Conservation (phyloP, 2,888 invertebrate species). For the Fissipunctia ypsillon region DNA sequence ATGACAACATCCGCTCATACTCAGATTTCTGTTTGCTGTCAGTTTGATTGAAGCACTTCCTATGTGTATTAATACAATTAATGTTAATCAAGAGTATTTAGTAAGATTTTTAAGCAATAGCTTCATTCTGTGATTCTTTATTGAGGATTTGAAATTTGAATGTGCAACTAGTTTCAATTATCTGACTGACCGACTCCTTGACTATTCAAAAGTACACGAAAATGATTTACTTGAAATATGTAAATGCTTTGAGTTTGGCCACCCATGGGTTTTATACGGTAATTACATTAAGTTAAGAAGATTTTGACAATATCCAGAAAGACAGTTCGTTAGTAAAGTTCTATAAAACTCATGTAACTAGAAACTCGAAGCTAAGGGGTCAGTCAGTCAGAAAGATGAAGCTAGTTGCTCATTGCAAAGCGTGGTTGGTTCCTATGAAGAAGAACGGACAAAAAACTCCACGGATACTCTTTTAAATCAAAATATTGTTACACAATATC, state of each 20-base stretch:
- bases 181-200: neutral
- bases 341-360: too few species aligned
- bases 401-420: too few species aligned
- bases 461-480: too few species aligned
- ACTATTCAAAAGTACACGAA: neutral
- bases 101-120: neutral
- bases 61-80: slow-evolving; percentile 26
- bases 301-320: neutral
- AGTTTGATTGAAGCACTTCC: slow-evolving; percentile 46
- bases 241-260: neutral
- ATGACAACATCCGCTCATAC: slow-evolving; percentile 79
- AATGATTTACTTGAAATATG: neutral
- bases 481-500: too few species aligned
- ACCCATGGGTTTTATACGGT: neutral
- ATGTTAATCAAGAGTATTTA: slow-evolving; percentile 13
- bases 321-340: neutral
- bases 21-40: slow-evolving; percentile 61
- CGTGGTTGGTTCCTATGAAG: too few species aligned
- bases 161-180: neutral
- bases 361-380: too few species aligned
- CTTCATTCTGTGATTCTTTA: neutral
- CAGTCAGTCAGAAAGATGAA: too few species aligned
- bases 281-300: too few species aligned
- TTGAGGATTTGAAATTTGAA: too few species aligned
- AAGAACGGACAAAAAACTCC: too few species aligned